These are phyloP conservation scores for Plumapathes pennacea DNA, from an alignment of 92 coral and sea anemone species.

Conservation along the genomic window DNA sequence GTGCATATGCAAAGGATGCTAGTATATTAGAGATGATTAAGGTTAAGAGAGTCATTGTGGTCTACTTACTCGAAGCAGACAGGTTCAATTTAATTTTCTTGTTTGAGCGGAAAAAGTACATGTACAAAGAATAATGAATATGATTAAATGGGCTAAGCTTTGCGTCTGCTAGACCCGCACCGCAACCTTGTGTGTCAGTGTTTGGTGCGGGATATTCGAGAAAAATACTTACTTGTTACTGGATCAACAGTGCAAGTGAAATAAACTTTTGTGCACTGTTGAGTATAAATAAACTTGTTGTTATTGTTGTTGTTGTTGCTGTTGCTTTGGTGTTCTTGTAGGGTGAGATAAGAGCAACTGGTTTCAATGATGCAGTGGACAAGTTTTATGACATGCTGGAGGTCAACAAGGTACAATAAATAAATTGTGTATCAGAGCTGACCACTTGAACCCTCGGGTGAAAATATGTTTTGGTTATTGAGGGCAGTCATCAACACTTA, in stretches of 20 bases:
- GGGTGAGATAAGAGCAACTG: slow-evolving; percentile 98
- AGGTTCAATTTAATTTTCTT: too few species aligned
- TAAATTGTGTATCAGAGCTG: too few species aligned
- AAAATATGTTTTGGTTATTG: too few species aligned
- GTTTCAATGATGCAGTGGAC: slow-evolving; percentile 89
- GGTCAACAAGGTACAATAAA: slow-evolving; percentile 67
- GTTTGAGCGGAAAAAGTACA: too few species aligned
- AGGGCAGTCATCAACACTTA: background rate
- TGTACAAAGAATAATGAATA: too few species aligned
- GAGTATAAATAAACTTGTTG: background rate
- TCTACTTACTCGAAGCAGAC: too few species aligned
- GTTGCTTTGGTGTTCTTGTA: slow-evolving; percentile 2
- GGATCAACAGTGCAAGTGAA: background rate
- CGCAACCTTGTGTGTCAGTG: slow-evolving; percentile 24
- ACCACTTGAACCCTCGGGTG: too few species aligned
- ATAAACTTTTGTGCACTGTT: background rate
- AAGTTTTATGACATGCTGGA: slow-evolving; percentile 83
- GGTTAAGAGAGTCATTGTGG: too few species aligned
- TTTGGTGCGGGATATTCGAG: slow-evolving; percentile 25
- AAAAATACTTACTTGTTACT: background rate
- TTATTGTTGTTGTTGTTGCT: background rate
- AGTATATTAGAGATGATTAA: too few species aligned
- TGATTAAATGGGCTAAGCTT: slow-evolving; percentile 17
- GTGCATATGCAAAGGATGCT: too few species aligned
- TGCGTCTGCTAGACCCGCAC: slow-evolving; percentile 41